phyloP scores from a whole-genome alignment of 2,113 vertebrate species.

The Fulmarus glacialis region DNA sequence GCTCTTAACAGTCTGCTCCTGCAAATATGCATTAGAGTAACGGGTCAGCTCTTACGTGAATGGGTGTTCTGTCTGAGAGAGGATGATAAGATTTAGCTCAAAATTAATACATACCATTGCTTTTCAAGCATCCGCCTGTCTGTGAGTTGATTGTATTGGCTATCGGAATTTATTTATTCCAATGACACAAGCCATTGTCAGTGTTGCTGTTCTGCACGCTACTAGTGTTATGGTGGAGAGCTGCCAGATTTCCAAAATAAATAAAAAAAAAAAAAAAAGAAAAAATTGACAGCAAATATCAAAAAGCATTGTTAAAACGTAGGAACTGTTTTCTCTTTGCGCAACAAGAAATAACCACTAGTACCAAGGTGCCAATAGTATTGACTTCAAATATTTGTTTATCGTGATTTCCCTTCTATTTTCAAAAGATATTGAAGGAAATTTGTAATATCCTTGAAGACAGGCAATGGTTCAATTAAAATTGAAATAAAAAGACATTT shows the following conservation, averaged over 20 bases:
- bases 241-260: not conserved
- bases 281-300: not conserved
- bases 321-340: not conserved
- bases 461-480: not conserved
- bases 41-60: not conserved
- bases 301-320: not conserved
- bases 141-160: not conserved
- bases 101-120: not conserved
- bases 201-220: not conserved
- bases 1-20: not conserved
- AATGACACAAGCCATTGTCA: not conserved
- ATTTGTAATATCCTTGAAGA: not conserved
- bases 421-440: not conserved
- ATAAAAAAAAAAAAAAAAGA: not conserved
- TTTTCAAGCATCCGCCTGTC: not conserved
- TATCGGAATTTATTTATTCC: not conserved
- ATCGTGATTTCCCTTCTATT: not conserved
- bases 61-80: not conserved
- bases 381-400: not conserved
- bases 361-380: not conserved
- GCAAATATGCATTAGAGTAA: not conserved
- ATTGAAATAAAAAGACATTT: not conserved
- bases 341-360: not conserved
- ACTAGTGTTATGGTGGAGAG: not conserved
- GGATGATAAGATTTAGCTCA: not conserved